Evolutionary conservation across 2,888 invertebrate genomes (phyloP).

Genomic region (Callyntrura guangdongensis): DNA sequence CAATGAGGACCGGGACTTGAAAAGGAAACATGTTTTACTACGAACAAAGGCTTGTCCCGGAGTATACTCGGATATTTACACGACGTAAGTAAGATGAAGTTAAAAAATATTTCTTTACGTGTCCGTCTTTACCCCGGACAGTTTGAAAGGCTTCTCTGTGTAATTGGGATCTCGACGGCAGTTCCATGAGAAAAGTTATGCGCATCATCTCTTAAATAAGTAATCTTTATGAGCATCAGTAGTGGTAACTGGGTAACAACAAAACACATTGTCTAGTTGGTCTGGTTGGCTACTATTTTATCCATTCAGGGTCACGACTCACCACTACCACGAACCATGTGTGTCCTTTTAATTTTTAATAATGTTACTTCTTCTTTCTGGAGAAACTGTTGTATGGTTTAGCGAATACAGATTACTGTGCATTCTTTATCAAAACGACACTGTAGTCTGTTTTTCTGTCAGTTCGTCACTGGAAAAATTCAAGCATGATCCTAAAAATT

Average conservation of each 20-base stretch:
- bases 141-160: neutral
- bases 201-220: slow-evolving; percentile 28
- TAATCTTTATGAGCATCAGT: neutral
- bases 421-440: too few species aligned
- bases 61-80: slow-evolving; percentile 81
- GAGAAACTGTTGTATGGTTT: too few species aligned
- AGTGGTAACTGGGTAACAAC: neutral
- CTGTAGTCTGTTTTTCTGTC: too few species aligned
- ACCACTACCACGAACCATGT: too few species aligned
- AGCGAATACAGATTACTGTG: too few species aligned
- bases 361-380: too few species aligned
- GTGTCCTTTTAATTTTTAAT: too few species aligned
- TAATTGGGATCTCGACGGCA: neutral
- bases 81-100: slow-evolving; percentile 74
- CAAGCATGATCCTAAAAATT: too few species aligned
- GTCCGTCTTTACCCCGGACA: neutral
- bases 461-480: too few species aligned
- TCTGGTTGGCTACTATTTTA: too few species aligned
- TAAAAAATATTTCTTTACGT: neutral
- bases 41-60: slow-evolving; percentile 75
- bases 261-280: neutral
- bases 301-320: too few species aligned
- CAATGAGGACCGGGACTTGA: slow-evolving; percentile 55
- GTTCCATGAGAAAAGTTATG: neutral
- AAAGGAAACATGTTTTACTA: slow-evolving; percentile 73